These are phyloP conservation scores for Scomberomorus guttatus DNA, from an alignment of 2,797 vertebrate genomes.

Conservation along the genomic window DNA sequence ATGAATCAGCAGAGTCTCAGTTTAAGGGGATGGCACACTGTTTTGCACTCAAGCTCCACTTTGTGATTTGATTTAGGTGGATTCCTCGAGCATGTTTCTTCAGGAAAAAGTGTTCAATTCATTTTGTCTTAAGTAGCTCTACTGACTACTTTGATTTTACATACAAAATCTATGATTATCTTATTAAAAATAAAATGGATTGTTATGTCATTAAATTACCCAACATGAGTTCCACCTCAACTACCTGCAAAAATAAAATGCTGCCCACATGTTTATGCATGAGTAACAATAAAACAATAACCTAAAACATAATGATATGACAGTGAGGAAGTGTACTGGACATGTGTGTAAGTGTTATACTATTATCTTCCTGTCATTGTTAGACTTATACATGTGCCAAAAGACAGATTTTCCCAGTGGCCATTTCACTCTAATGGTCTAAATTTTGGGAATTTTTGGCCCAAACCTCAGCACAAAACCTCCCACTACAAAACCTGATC, in stretches of 20 bases:
- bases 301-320: background rate
- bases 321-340: background rate
- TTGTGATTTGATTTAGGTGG: background rate
- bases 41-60: background rate
- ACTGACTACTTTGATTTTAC: no score
- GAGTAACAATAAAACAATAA: background rate
- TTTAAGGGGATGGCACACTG: background rate
- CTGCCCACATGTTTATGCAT: background rate
- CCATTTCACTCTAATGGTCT: slow-evolving; percentile 32
- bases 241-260: background rate
- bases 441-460: background rate
- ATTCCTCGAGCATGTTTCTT: no score
- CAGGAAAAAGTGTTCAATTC: no score
- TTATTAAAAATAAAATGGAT: no score
- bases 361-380: slow-evolving; percentile 7
- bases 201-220: no score
- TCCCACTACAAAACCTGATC: slow-evolving; percentile 20
- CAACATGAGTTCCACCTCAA: background rate
- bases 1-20: slow-evolving; percentile 15
- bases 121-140: no score
- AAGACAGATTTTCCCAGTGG: slow-evolving; percentile 24
- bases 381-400: background rate
- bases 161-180: background rate
- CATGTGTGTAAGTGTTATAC: background rate
- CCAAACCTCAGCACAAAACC: slow-evolving; percentile 10